Conservation (phyloP, 2,797 vertebrate species). For the Catamblyrhynchus diadema region DNA sequence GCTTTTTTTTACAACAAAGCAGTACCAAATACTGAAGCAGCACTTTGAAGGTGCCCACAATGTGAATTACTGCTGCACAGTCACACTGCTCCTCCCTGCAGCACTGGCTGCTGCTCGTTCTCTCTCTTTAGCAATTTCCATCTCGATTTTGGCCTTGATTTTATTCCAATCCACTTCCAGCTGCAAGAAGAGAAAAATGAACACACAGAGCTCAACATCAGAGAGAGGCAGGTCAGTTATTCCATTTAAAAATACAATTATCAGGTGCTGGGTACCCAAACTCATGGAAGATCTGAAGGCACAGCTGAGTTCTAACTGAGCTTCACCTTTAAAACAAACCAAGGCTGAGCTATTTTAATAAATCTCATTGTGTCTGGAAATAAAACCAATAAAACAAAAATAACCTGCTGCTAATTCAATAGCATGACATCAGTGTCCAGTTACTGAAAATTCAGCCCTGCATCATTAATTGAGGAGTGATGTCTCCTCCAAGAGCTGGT, state of each 20-base stretch:
- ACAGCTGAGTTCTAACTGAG: neutral
- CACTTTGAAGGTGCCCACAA: neutral
- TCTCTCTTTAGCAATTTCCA: slow-evolving; percentile 90
- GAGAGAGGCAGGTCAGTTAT: neutral
- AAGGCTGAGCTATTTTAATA: neutral
- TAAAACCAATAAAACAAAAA: neutral
- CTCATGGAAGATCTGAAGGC: neutral
- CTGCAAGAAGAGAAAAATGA: slow-evolving; percentile 71
- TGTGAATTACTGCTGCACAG: slow-evolving; percentile 69
- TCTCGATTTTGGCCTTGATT: slow-evolving; percentile 94
- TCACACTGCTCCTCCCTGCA: slow-evolving; percentile 72
- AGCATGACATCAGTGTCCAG: neutral
- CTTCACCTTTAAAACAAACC: neutral
- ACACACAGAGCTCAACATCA: neutral
- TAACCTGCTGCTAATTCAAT: neutral
- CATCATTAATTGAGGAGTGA: neutral
- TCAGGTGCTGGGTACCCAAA: neutral
- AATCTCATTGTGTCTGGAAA: neutral
- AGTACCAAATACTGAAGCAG: neutral
- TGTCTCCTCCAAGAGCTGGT: neutral
- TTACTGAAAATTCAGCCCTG: neutral
- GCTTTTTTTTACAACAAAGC: neutral
- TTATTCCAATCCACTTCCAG: slow-evolving; percentile 97
- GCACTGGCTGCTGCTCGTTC: slow-evolving; percentile 74
- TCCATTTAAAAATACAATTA: neutral